phyloP scores from a whole-genome alignment of 2,797 vertebrate species.

The Spheniscus humboldti region DNA sequence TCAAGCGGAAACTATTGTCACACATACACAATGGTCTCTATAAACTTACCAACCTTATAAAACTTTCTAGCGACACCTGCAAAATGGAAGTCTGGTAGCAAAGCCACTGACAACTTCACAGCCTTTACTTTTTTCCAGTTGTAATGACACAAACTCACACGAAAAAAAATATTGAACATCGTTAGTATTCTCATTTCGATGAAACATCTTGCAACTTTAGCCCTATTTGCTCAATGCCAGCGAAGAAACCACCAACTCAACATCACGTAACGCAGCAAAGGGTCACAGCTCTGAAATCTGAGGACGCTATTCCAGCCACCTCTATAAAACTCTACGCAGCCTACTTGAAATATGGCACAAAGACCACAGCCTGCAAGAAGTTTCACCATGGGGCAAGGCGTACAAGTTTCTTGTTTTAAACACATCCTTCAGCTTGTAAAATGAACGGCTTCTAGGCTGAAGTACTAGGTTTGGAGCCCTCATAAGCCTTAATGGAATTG shows the following conservation, averaged over 20 bases:
- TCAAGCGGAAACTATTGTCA: not conserved
- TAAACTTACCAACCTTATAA: too few relatives aligned
- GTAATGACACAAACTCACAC: fast-evolving
- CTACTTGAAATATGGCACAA: fast-evolving
- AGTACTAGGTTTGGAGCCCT: not conserved
- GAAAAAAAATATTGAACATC: not conserved
- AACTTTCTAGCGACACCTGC: not conserved
- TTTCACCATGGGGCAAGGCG: fast-evolving
- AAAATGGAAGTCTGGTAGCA: not conserved
- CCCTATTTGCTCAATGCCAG: not conserved
- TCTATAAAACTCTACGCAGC: fast-evolving
- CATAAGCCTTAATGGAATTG: not conserved
- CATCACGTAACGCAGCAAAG: not conserved
- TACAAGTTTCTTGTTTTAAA: not conserved
- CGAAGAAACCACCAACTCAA: not conserved
- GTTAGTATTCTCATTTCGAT: not conserved
- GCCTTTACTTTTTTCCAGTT: not conserved
- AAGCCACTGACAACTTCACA: not conserved
- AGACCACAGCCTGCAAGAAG: not conserved
- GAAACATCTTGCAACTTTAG: not conserved
- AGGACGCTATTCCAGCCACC: fast-evolving
- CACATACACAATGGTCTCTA: fast-evolving
- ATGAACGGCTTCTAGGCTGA: not conserved
- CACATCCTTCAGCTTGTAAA: not conserved
- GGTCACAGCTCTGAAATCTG: not conserved